Evolutionary conservation across 2,888 invertebrate genomes (phyloP).

Genomic region (Unio pictorum): DNA sequence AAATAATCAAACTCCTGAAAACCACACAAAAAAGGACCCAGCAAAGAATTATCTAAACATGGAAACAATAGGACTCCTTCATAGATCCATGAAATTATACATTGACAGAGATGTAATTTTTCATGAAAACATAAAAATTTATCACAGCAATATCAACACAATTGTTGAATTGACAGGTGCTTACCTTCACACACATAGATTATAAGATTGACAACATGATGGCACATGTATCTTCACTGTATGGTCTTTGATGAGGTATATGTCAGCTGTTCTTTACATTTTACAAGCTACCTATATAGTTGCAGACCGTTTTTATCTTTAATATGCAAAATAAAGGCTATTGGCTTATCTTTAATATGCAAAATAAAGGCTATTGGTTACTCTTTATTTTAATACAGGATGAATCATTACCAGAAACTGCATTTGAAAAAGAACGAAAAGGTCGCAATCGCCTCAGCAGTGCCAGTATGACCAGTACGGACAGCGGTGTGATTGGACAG

Average conservation of each 20-base stretch:
- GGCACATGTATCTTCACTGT: neutral
- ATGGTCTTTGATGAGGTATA: neutral
- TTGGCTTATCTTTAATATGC: neutral
- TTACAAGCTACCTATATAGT: neutral
- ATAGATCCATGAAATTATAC: no score
- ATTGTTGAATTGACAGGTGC: no score
- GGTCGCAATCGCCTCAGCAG: slow-evolving; percentile 45
- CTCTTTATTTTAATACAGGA: slow-evolving; percentile 5
- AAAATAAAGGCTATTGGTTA: neutral
- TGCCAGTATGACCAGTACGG: slow-evolving; percentile 51
- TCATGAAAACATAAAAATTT: no score
- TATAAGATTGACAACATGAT: no score
- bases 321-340: neutral
- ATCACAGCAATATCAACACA: no score
- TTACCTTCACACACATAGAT: no score
- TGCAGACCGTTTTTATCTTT: neutral
- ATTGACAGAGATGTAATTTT: no score
- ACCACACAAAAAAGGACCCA: no score
- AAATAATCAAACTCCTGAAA: no score
- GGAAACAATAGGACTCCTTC: no score
- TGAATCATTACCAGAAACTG: slow-evolving; percentile 7
- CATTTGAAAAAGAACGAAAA: slow-evolving; percentile 10
- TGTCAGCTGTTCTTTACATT: neutral
- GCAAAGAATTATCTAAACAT: no score
- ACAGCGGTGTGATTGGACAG: slow-evolving; percentile 58